Evolutionary conservation across 1,140 invertebrate genomes (phyloP).

Genomic region (Drosophila busckii): DNA sequence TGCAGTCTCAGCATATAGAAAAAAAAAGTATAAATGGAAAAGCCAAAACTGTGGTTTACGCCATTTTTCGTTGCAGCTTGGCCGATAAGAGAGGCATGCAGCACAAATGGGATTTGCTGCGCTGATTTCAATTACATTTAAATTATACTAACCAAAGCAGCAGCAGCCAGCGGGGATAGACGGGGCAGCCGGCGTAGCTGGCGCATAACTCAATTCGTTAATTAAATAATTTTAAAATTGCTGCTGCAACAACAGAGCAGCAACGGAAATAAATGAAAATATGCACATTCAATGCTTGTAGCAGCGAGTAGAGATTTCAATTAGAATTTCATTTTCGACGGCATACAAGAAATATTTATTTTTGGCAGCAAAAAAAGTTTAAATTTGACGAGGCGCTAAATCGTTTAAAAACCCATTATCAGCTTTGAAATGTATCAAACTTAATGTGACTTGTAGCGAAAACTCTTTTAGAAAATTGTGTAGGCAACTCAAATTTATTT

Average conservation of each 20-base stretch:
- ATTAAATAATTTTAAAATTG: slow-evolving; percentile 77
- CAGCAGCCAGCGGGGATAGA: slow-evolving; percentile 25
- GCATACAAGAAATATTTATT: slow-evolving; percentile 22
- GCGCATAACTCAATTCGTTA: slow-evolving; percentile 71
- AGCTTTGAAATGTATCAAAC: too few relatives aligned
- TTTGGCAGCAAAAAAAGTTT: slow-evolving; percentile 26
- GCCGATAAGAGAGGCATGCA: too few relatives aligned
- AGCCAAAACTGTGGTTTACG: slow-evolving; percentile 43
- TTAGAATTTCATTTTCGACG: slow-evolving; percentile 52
- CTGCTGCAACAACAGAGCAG: slow-evolving; percentile 22
- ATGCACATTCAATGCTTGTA: slow-evolving; percentile 20
- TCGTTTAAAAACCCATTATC: too few relatives aligned
- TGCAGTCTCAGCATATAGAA: slow-evolving; percentile 2
- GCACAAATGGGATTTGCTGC: slow-evolving; percentile 58
- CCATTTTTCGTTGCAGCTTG: slow-evolving; percentile 29
- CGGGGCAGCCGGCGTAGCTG: not conserved
- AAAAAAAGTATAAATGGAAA: slow-evolving; percentile 33
- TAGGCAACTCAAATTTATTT: too few relatives aligned
- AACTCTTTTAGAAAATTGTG: too few relatives aligned
- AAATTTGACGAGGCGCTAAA: too few relatives aligned
- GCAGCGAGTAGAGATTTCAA: slow-evolving; percentile 67
- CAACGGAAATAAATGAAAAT: slow-evolving; percentile 5
- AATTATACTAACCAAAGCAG: too few relatives aligned
- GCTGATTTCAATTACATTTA: slow-evolving; percentile 70
- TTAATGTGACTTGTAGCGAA: too few relatives aligned